Evolutionary conservation across 2,888 invertebrate genomes (phyloP).

Genomic region (Ormia ochracea): DNA sequence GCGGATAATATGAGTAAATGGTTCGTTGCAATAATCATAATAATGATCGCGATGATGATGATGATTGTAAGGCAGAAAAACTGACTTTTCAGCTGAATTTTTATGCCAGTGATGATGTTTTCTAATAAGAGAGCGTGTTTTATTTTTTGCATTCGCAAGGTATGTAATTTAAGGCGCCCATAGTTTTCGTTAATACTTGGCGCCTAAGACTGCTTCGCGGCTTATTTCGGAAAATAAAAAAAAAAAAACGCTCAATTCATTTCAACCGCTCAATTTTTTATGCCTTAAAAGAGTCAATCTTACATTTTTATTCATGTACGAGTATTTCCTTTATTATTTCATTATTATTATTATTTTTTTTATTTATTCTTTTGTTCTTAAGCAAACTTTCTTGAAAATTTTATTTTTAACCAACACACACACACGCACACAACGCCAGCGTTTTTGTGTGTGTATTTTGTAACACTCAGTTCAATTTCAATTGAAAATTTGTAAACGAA

Average conservation of each 20-base stretch:
- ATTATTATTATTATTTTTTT: neutral
- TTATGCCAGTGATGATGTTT: neutral
- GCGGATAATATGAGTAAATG: neutral
- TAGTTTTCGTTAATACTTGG: conserved; percentile 23
- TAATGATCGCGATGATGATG: neutral
- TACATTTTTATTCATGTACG: too few relatives aligned
- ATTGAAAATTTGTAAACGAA: conserved; percentile 38
- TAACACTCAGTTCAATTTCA: conserved; percentile 1
- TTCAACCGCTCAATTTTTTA: too few relatives aligned
- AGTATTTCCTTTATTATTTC: neutral
- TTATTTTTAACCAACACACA: too few relatives aligned
- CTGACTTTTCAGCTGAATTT: neutral
- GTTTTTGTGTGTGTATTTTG: neutral
- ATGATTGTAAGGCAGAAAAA: neutral
- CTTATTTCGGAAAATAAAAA: neutral
- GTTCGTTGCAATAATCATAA: neutral
- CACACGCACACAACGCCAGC: neutral
- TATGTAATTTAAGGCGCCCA: conserved; percentile 40
- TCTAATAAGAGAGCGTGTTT: neutral
- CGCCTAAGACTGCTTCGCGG: neutral
- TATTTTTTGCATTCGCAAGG: neutral
- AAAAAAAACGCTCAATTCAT: neutral
- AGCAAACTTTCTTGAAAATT: neutral
- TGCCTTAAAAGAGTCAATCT: too few relatives aligned
- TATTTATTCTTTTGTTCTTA: neutral